Percentiles rank a stretch among this genome's conserved stretches.
These are phyloP conservation scores for Phalacrocorax carbo DNA, from an alignment of 2,113 vertebrate genomes.

Conservation along the genomic window DNA sequence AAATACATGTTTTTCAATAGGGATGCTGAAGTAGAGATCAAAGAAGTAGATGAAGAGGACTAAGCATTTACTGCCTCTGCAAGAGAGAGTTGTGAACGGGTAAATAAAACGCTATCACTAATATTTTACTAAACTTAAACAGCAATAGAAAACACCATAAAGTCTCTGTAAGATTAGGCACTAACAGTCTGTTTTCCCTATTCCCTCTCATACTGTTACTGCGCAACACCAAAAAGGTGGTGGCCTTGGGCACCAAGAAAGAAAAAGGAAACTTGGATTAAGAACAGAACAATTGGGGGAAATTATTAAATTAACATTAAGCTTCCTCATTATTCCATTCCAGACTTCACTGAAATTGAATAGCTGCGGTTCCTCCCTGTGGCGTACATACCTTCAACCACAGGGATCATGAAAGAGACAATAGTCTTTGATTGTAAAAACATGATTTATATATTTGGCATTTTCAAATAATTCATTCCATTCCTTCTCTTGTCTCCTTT, in stretches of 20 bases:
- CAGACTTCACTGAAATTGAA: conserved; percentile 28
- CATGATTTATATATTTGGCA: not conserved
- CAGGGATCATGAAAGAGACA: conserved; percentile 21
- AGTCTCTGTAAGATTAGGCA: not conserved
- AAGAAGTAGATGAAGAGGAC: not conserved
- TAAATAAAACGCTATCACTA: not conserved
- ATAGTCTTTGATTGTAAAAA: conserved; percentile 38
- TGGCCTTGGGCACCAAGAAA: conserved; percentile 36
- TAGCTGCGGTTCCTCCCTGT: conserved; percentile 5
- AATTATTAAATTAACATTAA: conserved; percentile 63
- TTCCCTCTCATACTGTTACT: not conserved
- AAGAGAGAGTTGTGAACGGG: not conserved
- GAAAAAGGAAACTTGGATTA: conserved; percentile 54
- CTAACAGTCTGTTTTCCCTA: not conserved
- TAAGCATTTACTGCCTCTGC: not conserved
- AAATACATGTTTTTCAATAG: not conserved
- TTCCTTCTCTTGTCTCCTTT: not conserved
- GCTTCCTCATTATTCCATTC: conserved; percentile 30
- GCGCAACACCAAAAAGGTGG: not conserved
- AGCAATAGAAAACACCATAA: not conserved
- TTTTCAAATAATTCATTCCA: not conserved
- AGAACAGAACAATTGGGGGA: conserved; percentile 43
- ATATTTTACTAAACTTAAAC: not conserved
- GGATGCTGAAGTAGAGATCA: not conserved
- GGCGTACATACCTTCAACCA: conserved; percentile 37